Base-by-base conservation (phyloP, 2,888 invertebrate genomes). In the Globia sparganii region DNA sequence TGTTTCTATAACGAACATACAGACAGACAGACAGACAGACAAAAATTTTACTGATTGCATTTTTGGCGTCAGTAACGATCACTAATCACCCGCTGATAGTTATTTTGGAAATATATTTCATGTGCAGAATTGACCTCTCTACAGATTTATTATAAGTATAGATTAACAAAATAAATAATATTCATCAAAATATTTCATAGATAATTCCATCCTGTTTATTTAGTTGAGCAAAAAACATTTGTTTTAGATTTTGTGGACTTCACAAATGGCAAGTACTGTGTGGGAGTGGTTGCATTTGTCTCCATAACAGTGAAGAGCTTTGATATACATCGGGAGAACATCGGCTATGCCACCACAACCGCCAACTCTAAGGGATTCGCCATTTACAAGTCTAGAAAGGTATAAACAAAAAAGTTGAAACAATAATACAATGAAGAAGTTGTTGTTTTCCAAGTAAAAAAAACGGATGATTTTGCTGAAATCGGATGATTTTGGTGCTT, bases 321-420 rank as follows among this genome's bases (percentile, higher is more conserved):
- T 0, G 96, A 96, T 73, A 95, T 97, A n/a, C 95, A 94, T 70
- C 88, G 97, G 3, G 96, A 96, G 86, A 96, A 97, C 87, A 93
- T 96, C 13, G 97, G 97, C 4, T 97, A 97, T 85, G 96, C 96
- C 43, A 96, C 96, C 15, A 90, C 94, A 1, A 79, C 91, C 0
- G 94, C 94, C 5, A 85, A 88, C 25, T 91, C 89, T 70, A 97
- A 97, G 78, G 97, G 97, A 9, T 91, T 94, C 0, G 96, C 97
- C 18, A 96, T 97, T 76, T 94, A 95, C 78, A 95, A 94, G 83
- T 95, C 96, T 8, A 93, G 97, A 86, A 97, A 96, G 94, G 97
- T 97, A 87, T 31, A 28, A 31, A 65, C 15, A 58, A 43, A 31
- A 8, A 4, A 34, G 0, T 53, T 28, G 0, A 15, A 40, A 15